Percentiles rank a stretch among this genome's conserved stretches.
These are phyloP conservation scores for Carcharodon carcharias DNA, from an alignment of 2,797 vertebrate species.

Conservation along the genomic window DNA sequence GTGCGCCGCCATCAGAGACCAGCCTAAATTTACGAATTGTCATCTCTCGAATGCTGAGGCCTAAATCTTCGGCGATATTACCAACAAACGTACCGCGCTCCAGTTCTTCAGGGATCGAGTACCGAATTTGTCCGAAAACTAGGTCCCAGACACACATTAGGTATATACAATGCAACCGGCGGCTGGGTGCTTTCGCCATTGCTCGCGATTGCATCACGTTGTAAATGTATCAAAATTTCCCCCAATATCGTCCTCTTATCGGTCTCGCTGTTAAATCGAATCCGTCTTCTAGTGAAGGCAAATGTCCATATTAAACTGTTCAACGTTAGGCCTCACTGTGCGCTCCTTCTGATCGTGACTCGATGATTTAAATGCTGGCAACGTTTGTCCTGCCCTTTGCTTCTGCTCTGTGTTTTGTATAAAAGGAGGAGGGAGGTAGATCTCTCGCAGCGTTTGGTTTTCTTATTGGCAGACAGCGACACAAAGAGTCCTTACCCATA, in stretches of 20 bases:
- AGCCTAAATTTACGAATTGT: constrained; percentile 36
- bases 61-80: constrained; percentile 44
- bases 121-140: constrained; percentile 32
- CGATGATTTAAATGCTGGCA: too few relatives aligned
- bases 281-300: not conserved
- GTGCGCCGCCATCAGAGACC: constrained; percentile 41
- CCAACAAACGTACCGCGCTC: constrained; percentile 44
- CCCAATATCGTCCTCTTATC: not conserved
- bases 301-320: too few relatives aligned
- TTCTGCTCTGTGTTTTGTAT: not conserved
- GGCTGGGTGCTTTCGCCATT: not conserved
- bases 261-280: not conserved
- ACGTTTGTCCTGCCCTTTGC: not conserved
- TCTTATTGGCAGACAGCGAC: constrained; percentile 54
- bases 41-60: constrained; percentile 41
- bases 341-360: not conserved
- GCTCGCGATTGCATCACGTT: too few relatives aligned
- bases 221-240: not conserved
- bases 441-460: constrained; percentile 59
- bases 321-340: not conserved
- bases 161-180: not conserved
- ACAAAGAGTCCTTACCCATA: constrained; percentile 48
- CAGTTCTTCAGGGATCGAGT: constrained; percentile 47
- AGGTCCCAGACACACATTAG: not conserved
- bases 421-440: constrained; percentile 55